Conservation (phyloP, 2,888 invertebrate species). For the Rambutsinella grinnellia region DNA sequence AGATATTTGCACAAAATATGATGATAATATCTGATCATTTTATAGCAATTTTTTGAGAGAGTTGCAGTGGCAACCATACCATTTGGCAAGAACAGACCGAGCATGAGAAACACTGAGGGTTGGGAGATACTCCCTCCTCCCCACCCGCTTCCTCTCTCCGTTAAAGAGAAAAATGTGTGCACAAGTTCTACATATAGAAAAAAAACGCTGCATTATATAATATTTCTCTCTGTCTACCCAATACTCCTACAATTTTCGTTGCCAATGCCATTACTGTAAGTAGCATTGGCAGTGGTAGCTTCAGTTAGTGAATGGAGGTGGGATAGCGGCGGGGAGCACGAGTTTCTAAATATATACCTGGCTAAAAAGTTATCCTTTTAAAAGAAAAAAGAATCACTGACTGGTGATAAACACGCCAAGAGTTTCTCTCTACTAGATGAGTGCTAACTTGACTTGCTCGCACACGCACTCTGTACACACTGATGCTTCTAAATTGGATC, state of each 20-base stretch:
- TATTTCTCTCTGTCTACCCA: no score
- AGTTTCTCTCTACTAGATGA: neutral
- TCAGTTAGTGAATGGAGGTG: neutral
- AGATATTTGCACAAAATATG: neutral
- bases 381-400: neutral
- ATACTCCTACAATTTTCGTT: neutral
- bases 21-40: neutral
- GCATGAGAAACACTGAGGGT: slow-evolving; percentile 55
- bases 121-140: slow-evolving; percentile 62
- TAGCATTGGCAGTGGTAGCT: neutral
- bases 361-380: neutral
- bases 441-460: neutral
- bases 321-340: neutral
- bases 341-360: neutral
- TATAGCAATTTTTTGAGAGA: neutral
- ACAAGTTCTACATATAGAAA: neutral
- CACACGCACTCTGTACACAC: neutral
- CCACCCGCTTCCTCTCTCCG: slow-evolving; percentile 63
- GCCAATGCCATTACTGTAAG: neutral
- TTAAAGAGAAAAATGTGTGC: no score
- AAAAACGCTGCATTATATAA: neutral
- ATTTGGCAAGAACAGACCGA: no score
- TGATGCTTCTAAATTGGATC: neutral
- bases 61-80: no score
- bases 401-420: neutral